Evolutionary conservation across 1,140 invertebrate genomes (phyloP).

Genomic region (Bombus haemorrhoidalis): DNA sequence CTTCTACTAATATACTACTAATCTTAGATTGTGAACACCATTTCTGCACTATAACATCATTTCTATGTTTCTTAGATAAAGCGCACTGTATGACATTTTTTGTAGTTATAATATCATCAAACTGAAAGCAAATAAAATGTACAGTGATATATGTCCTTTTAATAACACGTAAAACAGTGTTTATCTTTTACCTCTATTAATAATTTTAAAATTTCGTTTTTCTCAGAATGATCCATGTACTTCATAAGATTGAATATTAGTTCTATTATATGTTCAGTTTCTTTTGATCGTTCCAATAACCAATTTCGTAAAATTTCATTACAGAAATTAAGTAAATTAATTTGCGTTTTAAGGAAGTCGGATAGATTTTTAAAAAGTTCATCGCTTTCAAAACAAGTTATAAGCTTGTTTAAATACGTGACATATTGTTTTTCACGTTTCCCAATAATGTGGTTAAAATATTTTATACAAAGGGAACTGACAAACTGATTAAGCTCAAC

Average conservation of each 20-base stretch:
- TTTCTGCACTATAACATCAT: conserved; percentile 80
- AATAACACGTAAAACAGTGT: neutral
- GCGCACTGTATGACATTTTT: conserved; percentile 70
- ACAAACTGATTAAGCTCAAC: conserved; percentile 82
- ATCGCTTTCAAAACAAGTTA: conserved; percentile 79
- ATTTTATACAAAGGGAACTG: conserved; percentile 81
- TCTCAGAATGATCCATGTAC: conserved; percentile 80
- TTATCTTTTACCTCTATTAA: conserved; percentile 79
- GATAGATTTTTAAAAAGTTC: conserved; percentile 78
- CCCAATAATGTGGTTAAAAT: conserved; percentile 80
- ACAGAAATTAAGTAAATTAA: conserved; percentile 80
- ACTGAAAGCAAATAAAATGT: conserved; percentile 56
- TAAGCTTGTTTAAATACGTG: conserved; percentile 77
- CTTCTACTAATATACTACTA: conserved; percentile 54
- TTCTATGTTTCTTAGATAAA: conserved; percentile 78
- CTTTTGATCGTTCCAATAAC: conserved; percentile 77
- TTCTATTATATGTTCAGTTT: conserved; percentile 82
- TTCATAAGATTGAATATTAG: conserved; percentile 85
- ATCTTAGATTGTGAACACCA: conserved; percentile 77
- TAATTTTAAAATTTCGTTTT: conserved; percentile 82
- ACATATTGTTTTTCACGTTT: conserved; percentile 74
- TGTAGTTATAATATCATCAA: conserved; percentile 65
- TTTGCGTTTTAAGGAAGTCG: conserved; percentile 67
- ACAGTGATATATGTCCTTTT: neutral
- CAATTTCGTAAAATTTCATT: conserved; percentile 81